These are phyloP conservation scores for Cephalotes varians DNA, from an alignment of 2,888 invertebrate species.

Conservation along the genomic window DNA sequence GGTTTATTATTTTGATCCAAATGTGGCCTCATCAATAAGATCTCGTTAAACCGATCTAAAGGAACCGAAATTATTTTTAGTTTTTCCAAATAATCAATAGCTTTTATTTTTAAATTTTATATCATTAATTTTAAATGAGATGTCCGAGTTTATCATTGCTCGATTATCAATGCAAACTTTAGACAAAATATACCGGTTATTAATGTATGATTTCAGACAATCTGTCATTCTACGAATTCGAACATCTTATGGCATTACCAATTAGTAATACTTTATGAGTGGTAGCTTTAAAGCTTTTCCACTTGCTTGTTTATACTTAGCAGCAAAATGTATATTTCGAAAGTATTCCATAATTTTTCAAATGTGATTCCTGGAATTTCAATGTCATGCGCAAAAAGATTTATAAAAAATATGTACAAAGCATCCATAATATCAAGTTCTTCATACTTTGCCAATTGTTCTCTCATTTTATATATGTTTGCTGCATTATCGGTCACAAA, in stretches of 20 bases:
- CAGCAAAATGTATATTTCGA: too few species aligned
- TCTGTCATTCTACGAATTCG: neutral
- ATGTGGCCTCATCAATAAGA: constrained; percentile 8
- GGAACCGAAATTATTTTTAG: constrained; percentile 23
- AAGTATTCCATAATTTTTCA: too few species aligned
- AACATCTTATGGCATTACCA: constrained; percentile 22
- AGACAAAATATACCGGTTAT: constrained; percentile 19
- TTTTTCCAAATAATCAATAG: constrained; percentile 25
- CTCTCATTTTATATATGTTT: too few species aligned
- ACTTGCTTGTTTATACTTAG: constrained; percentile 13
- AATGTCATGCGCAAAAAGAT: too few species aligned
- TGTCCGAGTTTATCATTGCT: neutral
- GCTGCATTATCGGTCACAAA: too few species aligned
- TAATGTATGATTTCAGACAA: constrained; percentile 21
- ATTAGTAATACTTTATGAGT: too few species aligned
- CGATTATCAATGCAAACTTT: constrained; percentile 35
- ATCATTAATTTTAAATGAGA: constrained; percentile 30
- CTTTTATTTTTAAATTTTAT: constrained; percentile 9
- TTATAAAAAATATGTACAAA: too few species aligned
- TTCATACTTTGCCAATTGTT: too few species aligned
- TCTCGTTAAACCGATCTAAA: constrained; percentile 33
- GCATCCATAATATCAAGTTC: too few species aligned
- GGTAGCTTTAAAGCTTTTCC: constrained; percentile 24
- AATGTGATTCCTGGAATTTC: too few species aligned
- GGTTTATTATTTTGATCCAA: constrained; percentile 11